phyloP scores from a whole-genome alignment of 1,140 invertebrate species.

The Drosophila eugracilis region DNA sequence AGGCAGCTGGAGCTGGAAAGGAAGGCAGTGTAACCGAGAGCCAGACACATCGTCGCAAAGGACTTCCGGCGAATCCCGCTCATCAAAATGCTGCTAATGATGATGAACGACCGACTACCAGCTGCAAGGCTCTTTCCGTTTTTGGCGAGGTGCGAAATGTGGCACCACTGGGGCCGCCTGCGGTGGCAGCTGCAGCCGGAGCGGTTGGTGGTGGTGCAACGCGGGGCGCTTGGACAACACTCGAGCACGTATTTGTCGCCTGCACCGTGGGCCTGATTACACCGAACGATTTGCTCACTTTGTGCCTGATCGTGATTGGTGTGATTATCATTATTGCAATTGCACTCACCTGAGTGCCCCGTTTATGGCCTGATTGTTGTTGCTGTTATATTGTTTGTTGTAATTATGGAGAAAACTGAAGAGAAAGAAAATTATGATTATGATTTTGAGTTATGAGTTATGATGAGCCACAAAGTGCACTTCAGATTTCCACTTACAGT shows the following conservation, averaged over 20 bases:
- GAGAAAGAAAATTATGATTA: slow-evolving; percentile 25
- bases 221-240: slow-evolving; percentile 66
- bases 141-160: slow-evolving; percentile 67
- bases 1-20: background rate
- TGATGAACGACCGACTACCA: slow-evolving; percentile 59
- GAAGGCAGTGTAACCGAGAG: slow-evolving; percentile 27
- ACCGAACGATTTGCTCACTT: slow-evolving; percentile 87
- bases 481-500: slow-evolving; percentile 38
- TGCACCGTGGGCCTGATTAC: slow-evolving; percentile 82
- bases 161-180: background rate
- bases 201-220: slow-evolving; percentile 25
- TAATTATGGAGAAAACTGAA: slow-evolving; percentile 44
- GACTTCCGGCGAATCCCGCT: slow-evolving; percentile 56
- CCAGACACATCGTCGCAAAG: slow-evolving; percentile 42
- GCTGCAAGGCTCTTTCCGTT: slow-evolving; percentile 67
- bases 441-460: slow-evolving; percentile 34
- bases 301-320: slow-evolving; percentile 89
- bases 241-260: slow-evolving; percentile 82
- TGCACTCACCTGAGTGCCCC: slow-evolving; percentile 65
- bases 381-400: slow-evolving; percentile 57
- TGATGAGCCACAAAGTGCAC: slow-evolving; percentile 59
- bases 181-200: background rate
- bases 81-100: slow-evolving; percentile 8
- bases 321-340: slow-evolving; percentile 89
- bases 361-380: slow-evolving; percentile 21